Conservation (phyloP, 1,140 invertebrate species). For the Cryptotermes secundus region DNA sequence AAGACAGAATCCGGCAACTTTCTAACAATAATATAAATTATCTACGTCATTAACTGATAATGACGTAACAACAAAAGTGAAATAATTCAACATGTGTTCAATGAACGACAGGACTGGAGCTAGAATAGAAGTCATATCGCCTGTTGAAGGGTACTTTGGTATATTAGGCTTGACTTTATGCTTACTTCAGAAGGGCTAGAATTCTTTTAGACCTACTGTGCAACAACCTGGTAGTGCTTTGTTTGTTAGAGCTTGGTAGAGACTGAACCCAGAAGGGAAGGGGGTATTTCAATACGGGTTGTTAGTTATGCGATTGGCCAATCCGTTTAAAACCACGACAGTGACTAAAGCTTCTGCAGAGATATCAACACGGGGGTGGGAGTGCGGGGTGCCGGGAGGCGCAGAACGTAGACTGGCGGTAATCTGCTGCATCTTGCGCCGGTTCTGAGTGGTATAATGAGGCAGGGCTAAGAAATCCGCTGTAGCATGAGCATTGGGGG, state of each 20-base stretch:
- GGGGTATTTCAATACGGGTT: not conserved
- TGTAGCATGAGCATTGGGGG: not conserved
- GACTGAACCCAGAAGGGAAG: not conserved
- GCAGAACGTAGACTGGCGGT: too few species aligned
- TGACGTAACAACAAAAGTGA: too few species aligned
- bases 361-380: not conserved
- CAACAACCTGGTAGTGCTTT: not conserved
- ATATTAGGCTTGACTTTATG: not conserved
- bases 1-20: too few species aligned
- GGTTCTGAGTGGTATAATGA: not conserved
- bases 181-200: not conserved
- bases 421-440: too few species aligned
- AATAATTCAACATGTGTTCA: too few species aligned
- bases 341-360: not conserved
- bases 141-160: not conserved
- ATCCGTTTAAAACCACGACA: not conserved
- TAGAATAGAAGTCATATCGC: not conserved
- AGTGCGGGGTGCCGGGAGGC: too few species aligned
- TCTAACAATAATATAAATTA: too few species aligned
- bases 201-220: not conserved
- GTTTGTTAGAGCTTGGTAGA: not conserved
- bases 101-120: not conserved
- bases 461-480: too few species aligned
- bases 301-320: not conserved
- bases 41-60: too few species aligned